These are phyloP conservation scores for Cryptotis parvus DNA, from an alignment of 2,113 vertebrate species.

Conservation along the genomic window DNA sequence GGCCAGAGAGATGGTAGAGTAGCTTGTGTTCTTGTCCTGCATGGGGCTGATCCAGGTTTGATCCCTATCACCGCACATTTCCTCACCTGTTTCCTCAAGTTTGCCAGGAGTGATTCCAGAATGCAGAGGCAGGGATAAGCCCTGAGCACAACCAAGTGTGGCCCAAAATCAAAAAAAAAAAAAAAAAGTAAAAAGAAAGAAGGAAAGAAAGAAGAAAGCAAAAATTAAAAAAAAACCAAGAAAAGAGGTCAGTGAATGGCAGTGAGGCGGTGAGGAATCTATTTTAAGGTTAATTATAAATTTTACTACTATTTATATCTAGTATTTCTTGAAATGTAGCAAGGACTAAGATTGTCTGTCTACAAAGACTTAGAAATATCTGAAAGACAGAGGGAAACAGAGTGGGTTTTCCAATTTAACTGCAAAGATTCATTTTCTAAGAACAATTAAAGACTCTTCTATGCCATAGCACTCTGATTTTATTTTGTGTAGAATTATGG, in stretches of 20 bases:
- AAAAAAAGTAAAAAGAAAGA: too few relatives aligned
- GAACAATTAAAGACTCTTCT: not conserved
- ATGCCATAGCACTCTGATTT: not conserved
- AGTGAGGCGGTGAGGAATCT: fast-evolving
- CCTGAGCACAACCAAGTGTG: too few relatives aligned
- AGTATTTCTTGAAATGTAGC: not conserved
- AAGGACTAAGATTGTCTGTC: constrained; percentile 11
- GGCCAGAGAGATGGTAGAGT: too few relatives aligned
- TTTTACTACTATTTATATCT: not conserved
- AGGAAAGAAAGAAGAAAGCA: too few relatives aligned
- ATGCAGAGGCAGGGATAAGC: too few relatives aligned
- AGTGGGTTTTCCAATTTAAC: not conserved
- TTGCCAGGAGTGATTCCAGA: too few relatives aligned
- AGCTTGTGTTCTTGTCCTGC: too few relatives aligned
- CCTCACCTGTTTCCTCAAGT: too few relatives aligned
- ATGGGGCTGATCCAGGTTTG: too few relatives aligned
- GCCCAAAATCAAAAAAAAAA: too few relatives aligned
- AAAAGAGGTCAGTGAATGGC: not conserved
- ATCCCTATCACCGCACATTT: too few relatives aligned
- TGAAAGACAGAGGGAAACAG: not conserved
- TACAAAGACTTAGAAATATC: constrained; percentile 25
- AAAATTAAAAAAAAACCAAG: not conserved
- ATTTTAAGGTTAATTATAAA: constrained; percentile 5
- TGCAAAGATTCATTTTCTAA: not conserved
- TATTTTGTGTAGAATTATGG: not conserved